Conservation (phyloP, 2,888 invertebrate genomes). For the Polydrusus tereticollis region DNA sequence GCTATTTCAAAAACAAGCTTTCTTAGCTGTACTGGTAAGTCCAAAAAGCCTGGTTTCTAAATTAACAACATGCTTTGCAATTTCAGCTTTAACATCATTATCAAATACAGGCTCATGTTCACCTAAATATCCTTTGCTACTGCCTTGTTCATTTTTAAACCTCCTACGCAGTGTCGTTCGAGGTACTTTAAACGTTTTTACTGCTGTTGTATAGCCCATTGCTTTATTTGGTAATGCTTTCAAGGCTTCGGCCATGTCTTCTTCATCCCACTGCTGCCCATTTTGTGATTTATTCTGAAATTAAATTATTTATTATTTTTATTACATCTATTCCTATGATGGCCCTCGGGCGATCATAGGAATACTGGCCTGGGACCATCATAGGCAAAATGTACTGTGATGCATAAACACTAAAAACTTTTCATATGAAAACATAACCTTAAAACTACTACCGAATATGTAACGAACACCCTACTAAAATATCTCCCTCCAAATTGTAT, state of each 20-base stretch:
- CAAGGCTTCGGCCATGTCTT: neutral
- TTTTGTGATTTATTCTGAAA: neutral
- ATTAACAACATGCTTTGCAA: slow-evolving; percentile 23
- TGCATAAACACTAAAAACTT: too few relatives aligned
- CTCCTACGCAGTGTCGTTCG: too few relatives aligned
- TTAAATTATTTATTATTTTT: neutral
- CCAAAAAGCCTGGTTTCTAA: slow-evolving; percentile 50
- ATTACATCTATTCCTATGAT: neutral
- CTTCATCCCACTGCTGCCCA: neutral
- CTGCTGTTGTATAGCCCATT: too few relatives aligned
- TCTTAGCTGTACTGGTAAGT: slow-evolving; percentile 68
- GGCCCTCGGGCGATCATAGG: neutral
- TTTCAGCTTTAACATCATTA: slow-evolving; percentile 30
- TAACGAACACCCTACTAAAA: neutral
- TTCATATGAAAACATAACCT: too few relatives aligned
- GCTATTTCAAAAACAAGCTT: neutral
- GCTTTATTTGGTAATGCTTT: neutral
- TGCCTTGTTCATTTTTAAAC: too few relatives aligned
- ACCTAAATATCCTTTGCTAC: slow-evolving; percentile 1
- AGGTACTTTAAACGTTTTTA: too few relatives aligned
- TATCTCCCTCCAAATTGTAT: neutral
- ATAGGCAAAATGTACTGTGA: too few relatives aligned
- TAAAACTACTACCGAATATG: neutral
- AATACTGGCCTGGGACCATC: neutral
- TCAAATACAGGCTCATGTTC: slow-evolving; percentile 1